Conservation (phyloP, 2,888 invertebrate genomes). For the Drosophila maculinotata region DNA sequence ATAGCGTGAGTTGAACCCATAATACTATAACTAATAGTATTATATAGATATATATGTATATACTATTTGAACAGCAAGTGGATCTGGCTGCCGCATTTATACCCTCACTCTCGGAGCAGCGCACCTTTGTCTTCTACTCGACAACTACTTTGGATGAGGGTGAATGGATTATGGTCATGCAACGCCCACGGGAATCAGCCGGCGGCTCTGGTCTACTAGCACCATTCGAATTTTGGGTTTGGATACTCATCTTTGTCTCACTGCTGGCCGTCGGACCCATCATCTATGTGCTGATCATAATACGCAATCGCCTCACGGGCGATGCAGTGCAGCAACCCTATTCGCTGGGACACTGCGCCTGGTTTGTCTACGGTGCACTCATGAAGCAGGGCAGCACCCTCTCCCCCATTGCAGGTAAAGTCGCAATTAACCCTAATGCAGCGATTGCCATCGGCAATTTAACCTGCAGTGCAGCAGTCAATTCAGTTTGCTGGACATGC, state of each 20-base stretch:
- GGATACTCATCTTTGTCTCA: slow-evolving; percentile 91
- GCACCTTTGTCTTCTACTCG: slow-evolving; percentile 87
- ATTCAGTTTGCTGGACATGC: slow-evolving; percentile 45
- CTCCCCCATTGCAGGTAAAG: slow-evolving; percentile 91
- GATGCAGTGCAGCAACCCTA: slow-evolving; percentile 87
- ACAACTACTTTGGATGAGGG: slow-evolving; percentile 89
- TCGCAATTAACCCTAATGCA: slow-evolving; percentile 64
- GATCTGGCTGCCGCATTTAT: slow-evolving; percentile 92
- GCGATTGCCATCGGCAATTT: slow-evolving; percentile 61
- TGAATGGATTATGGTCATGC: slow-evolving; percentile 92
- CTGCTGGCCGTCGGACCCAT: slow-evolving; percentile 91
- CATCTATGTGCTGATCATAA: slow-evolving; percentile 89
- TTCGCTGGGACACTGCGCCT: slow-evolving; percentile 90
- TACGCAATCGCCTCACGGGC: slow-evolving; percentile 88
- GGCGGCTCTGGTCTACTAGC: slow-evolving; percentile 93
- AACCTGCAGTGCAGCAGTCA: slow-evolving; percentile 23
- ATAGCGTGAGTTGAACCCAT: slow-evolving; percentile 53
- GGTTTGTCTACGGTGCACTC: slow-evolving; percentile 94
- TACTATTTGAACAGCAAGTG: slow-evolving; percentile 86
- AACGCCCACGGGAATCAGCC: slow-evolving; percentile 92
- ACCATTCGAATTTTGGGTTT: slow-evolving; percentile 90
- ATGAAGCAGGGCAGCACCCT: slow-evolving; percentile 94
- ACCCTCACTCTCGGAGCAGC: slow-evolving; percentile 88
- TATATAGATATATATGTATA: no score
- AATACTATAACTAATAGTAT: not conserved